Conservation (phyloP, 2,797 vertebrate species). For the Luscinia luscinia region DNA sequence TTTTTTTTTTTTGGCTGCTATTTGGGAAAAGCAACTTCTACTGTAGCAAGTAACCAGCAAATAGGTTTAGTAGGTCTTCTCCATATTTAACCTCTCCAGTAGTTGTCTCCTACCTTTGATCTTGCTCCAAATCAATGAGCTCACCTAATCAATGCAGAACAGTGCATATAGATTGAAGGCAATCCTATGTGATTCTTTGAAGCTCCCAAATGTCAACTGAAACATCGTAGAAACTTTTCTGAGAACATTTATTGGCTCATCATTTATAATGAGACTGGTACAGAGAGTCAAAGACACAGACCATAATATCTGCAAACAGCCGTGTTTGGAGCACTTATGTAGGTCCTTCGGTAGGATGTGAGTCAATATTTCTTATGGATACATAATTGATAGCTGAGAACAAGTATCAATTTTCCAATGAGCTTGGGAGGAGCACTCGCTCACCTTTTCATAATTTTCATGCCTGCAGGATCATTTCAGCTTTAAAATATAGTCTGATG, state of each 20-base stretch:
- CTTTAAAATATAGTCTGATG: not conserved
- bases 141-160: conserved; percentile 63
- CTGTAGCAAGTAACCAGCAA: not conserved
- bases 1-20: not conserved
- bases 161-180: conserved; percentile 43
- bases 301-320: conserved; percentile 39
- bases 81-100: conserved; percentile 33
- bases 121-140: conserved; percentile 29
- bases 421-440: not conserved
- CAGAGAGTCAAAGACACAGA: conserved; percentile 36
- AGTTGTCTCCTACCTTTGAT: conserved; percentile 53
- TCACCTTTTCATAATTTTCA: not conserved
- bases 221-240: conserved; percentile 56
- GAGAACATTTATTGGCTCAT: conserved; percentile 57
- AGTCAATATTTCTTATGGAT: conserved; percentile 46
- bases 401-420: not conserved
- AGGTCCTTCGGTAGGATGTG: not conserved
- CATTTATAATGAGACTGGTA: conserved; percentile 1
- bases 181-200: conserved; percentile 59
- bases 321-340: not conserved
- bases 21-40: not conserved
- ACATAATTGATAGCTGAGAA: conserved; percentile 26
- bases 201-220: conserved; percentile 65
- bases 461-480: not conserved
- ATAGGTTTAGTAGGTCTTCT: conserved; percentile 16